Evolutionary conservation across 2,797 vertebrate genomes (phyloP), one percentile per base, ranked within the genome.

Genomic region (Propithecus perrieri): DNA sequence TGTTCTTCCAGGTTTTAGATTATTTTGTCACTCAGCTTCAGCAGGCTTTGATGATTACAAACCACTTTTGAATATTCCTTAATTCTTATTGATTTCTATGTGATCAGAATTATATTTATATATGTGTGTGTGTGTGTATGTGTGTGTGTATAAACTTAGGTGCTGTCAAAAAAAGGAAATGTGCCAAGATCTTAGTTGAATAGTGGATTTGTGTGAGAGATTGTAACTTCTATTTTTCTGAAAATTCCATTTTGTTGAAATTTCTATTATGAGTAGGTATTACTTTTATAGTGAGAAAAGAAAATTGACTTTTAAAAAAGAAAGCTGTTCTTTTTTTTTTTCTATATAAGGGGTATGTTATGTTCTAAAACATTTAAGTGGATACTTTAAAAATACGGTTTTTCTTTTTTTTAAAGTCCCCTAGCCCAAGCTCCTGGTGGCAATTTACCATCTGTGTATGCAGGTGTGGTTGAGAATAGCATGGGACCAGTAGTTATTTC

Each of bases 361-460:
- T 75, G 13, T 72, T 97, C 63, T 91, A 93, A 96, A 97, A 90
- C 78, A 91, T 59, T 92, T 86, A 85, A 90, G 78, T 67, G 67
- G 6, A 76, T 71, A 69, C 41, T 91, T 92, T 89, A 79, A 75
- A 89, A 91, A 71, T n/a, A 88, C 55, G 7, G 8, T 41, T 95
- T 96, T 61, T 67, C 4, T 41, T 89, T 95, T 92, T 81, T 78
- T 84, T 18, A n/a, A 30, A 65, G n/a, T 35, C 85, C 75, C n/a
- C 28, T 15, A 80, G n/a, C 6, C 9, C 24, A 53, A 93, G 76
- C 30, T 92, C 33, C 71, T 97, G 75, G 63, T 85, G 55, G 35
- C 33, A 96, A 8, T 96, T 97, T 96, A 84, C 89, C 91, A 96
- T 96, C 88, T 97, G 85, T 94, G 15, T 94, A 55, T 28, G 5